phyloP scores from a whole-genome alignment of 2,888 invertebrate genomes.

The Uloborus plumipes region DNA sequence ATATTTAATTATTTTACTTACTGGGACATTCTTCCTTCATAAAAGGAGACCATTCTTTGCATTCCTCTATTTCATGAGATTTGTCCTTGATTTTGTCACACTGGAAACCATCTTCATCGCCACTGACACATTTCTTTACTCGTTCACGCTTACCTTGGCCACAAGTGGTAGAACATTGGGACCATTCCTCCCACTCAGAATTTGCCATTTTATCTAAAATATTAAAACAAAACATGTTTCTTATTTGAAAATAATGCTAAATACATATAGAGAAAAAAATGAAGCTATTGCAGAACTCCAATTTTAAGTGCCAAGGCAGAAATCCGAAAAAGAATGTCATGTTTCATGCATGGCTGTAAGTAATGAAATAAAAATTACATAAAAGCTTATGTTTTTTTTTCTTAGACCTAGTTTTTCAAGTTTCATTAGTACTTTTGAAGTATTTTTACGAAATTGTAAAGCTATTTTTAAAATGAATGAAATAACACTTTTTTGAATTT shows the following conservation, averaged over 20 bases:
- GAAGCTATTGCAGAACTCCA: no score
- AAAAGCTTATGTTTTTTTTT: no score
- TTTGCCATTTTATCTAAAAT: constrained; percentile 25
- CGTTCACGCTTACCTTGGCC: constrained; percentile 63
- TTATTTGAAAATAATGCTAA: not conserved
- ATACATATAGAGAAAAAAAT: no score
- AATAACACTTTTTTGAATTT: no score
- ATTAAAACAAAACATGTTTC: not conserved
- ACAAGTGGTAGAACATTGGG: constrained; percentile 63
- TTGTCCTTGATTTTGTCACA: constrained; percentile 47
- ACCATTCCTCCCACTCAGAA: constrained; percentile 67
- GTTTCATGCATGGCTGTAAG: no score
- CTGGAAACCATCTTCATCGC: constrained; percentile 46
- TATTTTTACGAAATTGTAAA: no score
- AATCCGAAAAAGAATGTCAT: no score
- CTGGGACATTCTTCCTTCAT: constrained; percentile 52
- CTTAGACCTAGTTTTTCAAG: no score
- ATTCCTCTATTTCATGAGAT: constrained; percentile 56
- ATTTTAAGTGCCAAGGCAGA: no score
- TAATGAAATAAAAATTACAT: no score
- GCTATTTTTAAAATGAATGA: no score
- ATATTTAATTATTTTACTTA: not conserved
- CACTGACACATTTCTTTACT: constrained; percentile 65
- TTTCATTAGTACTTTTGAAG: no score
- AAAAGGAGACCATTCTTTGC: constrained; percentile 68